Evolutionary conservation across 2,113 vertebrate genomes (phyloP), one percentile per base, ranked within the genome.

Genomic region (Coryphaenoides rupestris): DNA sequence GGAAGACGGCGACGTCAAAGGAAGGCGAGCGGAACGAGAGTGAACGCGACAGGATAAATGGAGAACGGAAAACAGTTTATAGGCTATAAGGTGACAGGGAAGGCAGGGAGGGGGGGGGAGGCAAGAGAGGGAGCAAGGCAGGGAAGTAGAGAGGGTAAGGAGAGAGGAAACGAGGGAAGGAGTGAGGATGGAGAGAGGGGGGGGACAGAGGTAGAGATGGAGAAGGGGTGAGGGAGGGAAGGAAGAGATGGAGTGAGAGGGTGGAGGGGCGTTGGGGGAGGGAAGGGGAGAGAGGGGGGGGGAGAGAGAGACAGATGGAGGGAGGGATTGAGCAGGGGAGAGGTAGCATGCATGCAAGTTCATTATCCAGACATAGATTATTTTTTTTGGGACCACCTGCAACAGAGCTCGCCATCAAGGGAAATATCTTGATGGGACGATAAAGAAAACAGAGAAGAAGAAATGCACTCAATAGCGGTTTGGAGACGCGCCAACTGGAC

Each of bases 341-440:
- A 52, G 58, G 63, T 47, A 70, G 69, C 60, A 60, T 72, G n/a
- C n/a, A n/a, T n/a, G 72, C 58, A 66, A 72, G 80, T 78, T 88
- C 75, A 85, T 87, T 85, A 85, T 78, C 67, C 63, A 68, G 75
- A 69, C 68, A 65, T 68, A 72, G 65, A 73, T 78, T 78, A 72
- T 66, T 67, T 71, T 19, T n/a, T 19, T 19, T 21, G 61, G 69
- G 62, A 63, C 73, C 66, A 72, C 80, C 73, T 84, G 82, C 76
- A 83, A 77, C 78, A 79, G 54, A 60, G 64, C 23, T 13, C 23
- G 57, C 68, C 62, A 83, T 79, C 83, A 69, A 58, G 82, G 82
- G 80, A 87, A 84, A 84, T 86, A 79, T 81, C 73, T 70, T 72
- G 77, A 83, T 82, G 71, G 75, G 66, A 71, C 14, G 66, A 87